Percentiles rank a stretch among this genome's conserved stretches.
phyloP scores from a whole-genome alignment of 2,797 vertebrate species.

The Gobionotothen gibberifrons region DNA sequence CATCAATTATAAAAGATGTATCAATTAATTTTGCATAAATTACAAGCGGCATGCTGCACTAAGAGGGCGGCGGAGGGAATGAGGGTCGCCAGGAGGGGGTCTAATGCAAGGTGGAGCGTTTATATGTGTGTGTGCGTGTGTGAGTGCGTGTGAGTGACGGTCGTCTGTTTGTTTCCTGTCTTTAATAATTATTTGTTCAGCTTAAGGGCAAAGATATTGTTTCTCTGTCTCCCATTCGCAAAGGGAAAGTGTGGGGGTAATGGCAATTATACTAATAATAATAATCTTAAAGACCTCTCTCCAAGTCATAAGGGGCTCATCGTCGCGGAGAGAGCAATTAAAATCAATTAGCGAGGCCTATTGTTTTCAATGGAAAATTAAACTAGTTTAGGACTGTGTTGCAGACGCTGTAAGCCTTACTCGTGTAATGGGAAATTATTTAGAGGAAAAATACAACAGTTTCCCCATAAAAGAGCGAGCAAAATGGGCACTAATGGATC shows the following conservation, averaged over 20 bases:
- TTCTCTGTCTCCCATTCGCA: slow-evolving; percentile 80
- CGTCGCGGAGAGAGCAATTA: slow-evolving; percentile 97
- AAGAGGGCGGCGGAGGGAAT: slow-evolving; percentile 87
- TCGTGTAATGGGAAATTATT: slow-evolving; percentile 92
- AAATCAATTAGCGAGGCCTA: slow-evolving; percentile 97
- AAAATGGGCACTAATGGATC: slow-evolving; percentile 31
- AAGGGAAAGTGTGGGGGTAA: slow-evolving; percentile 87
- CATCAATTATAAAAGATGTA: slow-evolving; percentile 99
- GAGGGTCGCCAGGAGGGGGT: slow-evolving; percentile 88
- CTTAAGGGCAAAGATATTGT: slow-evolving; percentile 96
- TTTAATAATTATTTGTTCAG: slow-evolving; percentile 99
- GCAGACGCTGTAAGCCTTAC: slow-evolving; percentile 76
- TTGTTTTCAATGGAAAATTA: slow-evolving; percentile 95
- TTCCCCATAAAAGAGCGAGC: slow-evolving; percentile 88
- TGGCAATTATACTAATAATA: slow-evolving; percentile 94
- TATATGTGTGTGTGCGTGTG: slow-evolving; percentile 23
- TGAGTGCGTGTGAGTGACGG: slow-evolving; percentile 68
- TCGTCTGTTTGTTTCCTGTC: slow-evolving; percentile 98
- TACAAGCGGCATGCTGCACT: slow-evolving; percentile 90
- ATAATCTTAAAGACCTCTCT: slow-evolving; percentile 98
- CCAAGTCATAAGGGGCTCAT: slow-evolving; percentile 96
- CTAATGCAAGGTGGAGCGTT: slow-evolving; percentile 72
- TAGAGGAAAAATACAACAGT: slow-evolving; percentile 87
- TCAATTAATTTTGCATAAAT: slow-evolving; percentile 99
- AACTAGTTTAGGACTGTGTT: slow-evolving; percentile 85